Evolutionary conservation across 2,113 vertebrate species (phyloP).

Genomic region (Hemibagrus wyckioides): DNA sequence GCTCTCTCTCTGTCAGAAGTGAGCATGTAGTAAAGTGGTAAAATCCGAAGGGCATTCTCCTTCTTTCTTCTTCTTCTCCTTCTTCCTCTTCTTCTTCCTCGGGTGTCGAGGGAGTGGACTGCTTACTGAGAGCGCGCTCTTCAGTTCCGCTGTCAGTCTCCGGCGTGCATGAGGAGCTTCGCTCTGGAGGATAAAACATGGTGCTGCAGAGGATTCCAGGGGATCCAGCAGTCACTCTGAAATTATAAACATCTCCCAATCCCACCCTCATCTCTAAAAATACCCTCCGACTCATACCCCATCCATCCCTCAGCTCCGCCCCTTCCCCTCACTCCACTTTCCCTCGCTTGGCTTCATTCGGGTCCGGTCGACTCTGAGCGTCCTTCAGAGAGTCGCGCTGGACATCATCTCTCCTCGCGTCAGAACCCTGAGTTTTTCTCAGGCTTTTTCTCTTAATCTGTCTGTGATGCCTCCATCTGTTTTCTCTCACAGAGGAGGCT

Average conservation of each 20-base stretch:
- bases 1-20: too few species aligned
- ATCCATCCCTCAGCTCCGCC: background rate
- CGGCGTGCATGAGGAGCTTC: background rate
- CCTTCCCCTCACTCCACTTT: slow-evolving; percentile 3
- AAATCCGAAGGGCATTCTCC: slow-evolving; percentile 1
- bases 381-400: slow-evolving; percentile 39
- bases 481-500: slow-evolving; percentile 28
- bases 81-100: background rate
- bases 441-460: background rate
- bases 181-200: slow-evolving; percentile 4
- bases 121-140: slow-evolving; percentile 6
- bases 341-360: slow-evolving; percentile 52
- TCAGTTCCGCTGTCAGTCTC: slow-evolving; percentile 40
- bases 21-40: background rate
- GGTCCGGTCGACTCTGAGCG: slow-evolving; percentile 25
- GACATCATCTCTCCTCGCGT: slow-evolving; percentile 14
- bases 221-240: slow-evolving; percentile 15
- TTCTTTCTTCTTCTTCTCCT: background rate
- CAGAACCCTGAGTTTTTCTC: slow-evolving; percentile 25
- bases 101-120: background rate
- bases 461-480: slow-evolving; percentile 28
- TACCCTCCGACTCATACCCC: slow-evolving; percentile 55
- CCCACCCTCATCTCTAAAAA: slow-evolving; percentile 68
- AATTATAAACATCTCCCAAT: slow-evolving; percentile 65
- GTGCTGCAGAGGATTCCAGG: slow-evolving; percentile 39